phyloP scores from a whole-genome alignment of 2,888 invertebrate species.

The Microctonus brassicae region DNA sequence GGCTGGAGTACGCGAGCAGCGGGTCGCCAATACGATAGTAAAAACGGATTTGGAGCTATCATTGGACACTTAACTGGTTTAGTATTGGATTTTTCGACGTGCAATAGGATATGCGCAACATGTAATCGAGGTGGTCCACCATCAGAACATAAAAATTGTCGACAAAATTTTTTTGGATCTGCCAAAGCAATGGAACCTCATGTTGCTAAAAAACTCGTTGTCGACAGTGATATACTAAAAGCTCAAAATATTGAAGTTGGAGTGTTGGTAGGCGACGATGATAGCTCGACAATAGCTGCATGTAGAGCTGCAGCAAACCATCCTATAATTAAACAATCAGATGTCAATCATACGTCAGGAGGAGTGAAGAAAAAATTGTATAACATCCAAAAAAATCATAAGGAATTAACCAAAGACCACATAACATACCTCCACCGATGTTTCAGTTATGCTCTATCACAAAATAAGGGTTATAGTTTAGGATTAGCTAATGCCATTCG shows the following conservation, averaged over 20 bases:
- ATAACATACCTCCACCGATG: constrained; percentile 46
- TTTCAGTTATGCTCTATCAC: constrained; percentile 47
- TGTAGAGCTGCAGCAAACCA: constrained; percentile 38
- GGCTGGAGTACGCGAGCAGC: constrained; percentile 49
- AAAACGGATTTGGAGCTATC: constrained; percentile 43
- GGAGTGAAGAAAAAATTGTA: constrained; percentile 42
- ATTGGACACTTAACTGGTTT: no score
- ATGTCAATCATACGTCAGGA: constrained; percentile 47
- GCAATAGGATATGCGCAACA: no score
- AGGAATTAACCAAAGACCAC: constrained; percentile 36
- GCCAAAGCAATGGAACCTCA: constrained; percentile 55
- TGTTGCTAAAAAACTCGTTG: constrained; percentile 41
- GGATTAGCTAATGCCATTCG: constrained; percentile 32
- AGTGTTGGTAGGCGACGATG: constrained; percentile 48
- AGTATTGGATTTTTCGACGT: no score
- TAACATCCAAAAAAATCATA: constrained; percentile 38
- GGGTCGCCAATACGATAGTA: constrained; percentile 48
- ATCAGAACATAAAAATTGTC: no score
- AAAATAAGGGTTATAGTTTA: constrained; percentile 41
- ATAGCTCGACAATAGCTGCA: constrained; percentile 49
- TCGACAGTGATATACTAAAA: constrained; percentile 41
- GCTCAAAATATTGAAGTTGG: constrained; percentile 23
- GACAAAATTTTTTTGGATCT: no score
- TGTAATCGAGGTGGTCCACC: no score
- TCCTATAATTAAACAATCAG: constrained; percentile 45